Conservation (phyloP, 2,113 vertebrate species). For the Centropus unirufus region DNA sequence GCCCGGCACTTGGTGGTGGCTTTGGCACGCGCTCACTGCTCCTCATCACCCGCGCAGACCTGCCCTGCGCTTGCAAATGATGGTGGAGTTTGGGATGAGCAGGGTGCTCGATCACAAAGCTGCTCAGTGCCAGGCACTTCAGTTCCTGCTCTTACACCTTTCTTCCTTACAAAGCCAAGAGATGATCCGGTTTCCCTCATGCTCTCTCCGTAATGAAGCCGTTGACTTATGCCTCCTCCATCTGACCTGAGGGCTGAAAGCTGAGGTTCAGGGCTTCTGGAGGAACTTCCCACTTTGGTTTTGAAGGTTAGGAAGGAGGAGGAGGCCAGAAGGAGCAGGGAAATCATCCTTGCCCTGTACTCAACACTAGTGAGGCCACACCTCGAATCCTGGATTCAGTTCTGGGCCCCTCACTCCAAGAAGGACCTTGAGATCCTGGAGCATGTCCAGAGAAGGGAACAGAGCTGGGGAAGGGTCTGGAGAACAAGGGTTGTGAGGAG, state of each 20-base stretch:
- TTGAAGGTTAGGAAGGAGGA: not conserved
- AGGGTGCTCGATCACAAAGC: not conserved
- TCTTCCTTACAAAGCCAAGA: not conserved
- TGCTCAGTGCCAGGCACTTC: not conserved
- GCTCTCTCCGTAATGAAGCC: rapidly evolving
- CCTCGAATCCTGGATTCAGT: no score
- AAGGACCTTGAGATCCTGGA: no score
- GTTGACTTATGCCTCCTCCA: not conserved
- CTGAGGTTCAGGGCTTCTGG: not conserved
- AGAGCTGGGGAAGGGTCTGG: no score
- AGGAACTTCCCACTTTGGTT: not conserved
- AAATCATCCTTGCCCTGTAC: no score
- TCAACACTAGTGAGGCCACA: no score
- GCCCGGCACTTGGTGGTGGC: not conserved
- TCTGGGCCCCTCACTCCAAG: no score
- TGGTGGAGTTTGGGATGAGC: not conserved
- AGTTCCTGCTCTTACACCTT: not conserved
- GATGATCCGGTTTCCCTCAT: not conserved
- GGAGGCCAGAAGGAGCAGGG: no score
- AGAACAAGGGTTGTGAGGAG: no score
- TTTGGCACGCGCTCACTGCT: not conserved
- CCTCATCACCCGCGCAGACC: not conserved
- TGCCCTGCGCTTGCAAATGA: not conserved
- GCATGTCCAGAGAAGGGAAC: no score
- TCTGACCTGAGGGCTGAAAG: not conserved